These are phyloP conservation scores for Peromyscus aztecus DNA, from an alignment of 2,797 vertebrate genomes.

Conservation along the genomic window DNA sequence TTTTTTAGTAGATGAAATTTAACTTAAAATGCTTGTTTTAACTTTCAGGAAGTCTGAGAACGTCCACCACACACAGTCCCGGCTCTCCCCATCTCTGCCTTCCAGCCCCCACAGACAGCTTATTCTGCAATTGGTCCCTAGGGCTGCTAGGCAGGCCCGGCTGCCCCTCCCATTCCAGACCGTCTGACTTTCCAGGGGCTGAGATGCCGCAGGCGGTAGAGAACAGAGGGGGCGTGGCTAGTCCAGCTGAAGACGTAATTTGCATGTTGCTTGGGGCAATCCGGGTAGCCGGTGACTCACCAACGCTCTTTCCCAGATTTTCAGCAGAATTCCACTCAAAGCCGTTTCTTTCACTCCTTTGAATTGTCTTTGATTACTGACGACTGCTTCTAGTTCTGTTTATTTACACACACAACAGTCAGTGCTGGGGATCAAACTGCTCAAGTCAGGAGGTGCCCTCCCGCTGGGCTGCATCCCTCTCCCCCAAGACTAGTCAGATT, in stretches of 20 bases:
- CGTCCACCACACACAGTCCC: neutral
- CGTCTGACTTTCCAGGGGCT: neutral
- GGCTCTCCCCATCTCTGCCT: neutral
- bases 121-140: neutral
- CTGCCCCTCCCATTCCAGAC: neutral
- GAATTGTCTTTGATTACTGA: constrained; percentile 35
- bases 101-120: neutral
- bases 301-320: neutral
- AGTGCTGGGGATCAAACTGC: neutral
- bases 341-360: neutral
- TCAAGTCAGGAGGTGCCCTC: neutral
- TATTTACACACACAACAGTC: neutral
- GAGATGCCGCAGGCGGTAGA: neutral
- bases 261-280: constrained; percentile 51
- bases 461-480: neutral
- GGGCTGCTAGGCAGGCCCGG: neutral
- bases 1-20: neutral
- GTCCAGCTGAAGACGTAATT: neutral
- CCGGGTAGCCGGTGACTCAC: constrained; percentile 23
- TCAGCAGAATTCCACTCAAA: neutral
- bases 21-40: neutral
- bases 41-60: neutral
- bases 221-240: neutral
- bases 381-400: neutral
- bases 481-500: neutral